phyloP scores from a whole-genome alignment of 1,140 invertebrate genomes.

The Trachymyrmex cornetzi region DNA sequence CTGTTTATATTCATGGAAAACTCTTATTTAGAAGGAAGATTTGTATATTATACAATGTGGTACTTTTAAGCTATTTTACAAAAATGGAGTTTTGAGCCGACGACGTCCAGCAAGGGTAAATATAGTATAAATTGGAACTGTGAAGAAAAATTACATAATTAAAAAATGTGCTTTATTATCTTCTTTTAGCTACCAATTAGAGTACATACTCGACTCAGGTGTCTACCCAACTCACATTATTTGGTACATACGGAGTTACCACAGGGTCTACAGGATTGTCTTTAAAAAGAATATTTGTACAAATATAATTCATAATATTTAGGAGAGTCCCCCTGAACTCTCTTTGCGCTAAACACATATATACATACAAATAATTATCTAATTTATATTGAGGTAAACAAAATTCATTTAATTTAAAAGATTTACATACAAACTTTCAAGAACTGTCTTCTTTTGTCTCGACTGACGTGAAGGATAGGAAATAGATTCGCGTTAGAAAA shows the following conservation, averaged over 20 bases:
- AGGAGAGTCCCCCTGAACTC: background rate
- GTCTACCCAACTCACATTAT: conserved; percentile 50
- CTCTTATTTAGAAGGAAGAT: conserved; percentile 29
- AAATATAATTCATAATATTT: conserved; percentile 13
- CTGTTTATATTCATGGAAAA: conserved; percentile 20
- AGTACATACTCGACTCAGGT: conserved; percentile 47
- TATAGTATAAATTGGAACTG: background rate
- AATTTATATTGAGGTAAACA: background rate
- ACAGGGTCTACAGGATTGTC: conserved; percentile 56
- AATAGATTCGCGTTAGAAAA: background rate
- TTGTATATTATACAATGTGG: conserved; percentile 9
- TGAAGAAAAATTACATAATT: conserved; percentile 8
- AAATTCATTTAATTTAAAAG: background rate
- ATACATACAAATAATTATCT: conserved; percentile 9
- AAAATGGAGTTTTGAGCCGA: conserved; percentile 66
- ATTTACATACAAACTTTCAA: background rate
- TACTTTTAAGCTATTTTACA: conserved; percentile 43
- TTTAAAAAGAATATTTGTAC: conserved; percentile 43
- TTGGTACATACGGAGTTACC: conserved; percentile 8
- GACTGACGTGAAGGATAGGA: background rate
- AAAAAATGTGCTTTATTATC: conserved; percentile 21
- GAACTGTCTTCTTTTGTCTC: conserved; percentile 1
- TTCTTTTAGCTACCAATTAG: conserved; percentile 53
- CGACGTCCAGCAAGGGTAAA: conserved; percentile 46
- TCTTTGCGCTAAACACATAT: background rate